Evolutionary conservation across 2,888 invertebrate genomes (phyloP).

Genomic region (Tachina fera): DNA sequence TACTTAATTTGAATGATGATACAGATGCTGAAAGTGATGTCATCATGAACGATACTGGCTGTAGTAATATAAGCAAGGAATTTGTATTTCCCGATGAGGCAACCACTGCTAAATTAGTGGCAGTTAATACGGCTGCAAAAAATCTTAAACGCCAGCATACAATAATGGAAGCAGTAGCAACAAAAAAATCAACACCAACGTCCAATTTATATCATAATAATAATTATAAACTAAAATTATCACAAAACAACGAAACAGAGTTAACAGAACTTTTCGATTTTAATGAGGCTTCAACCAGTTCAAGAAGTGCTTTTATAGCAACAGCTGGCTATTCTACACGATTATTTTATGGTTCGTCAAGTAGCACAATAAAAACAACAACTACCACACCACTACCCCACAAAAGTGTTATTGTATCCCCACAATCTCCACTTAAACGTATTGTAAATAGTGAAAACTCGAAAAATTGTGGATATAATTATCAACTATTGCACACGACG

Average conservation of each 20-base stretch:
- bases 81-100: conserved; percentile 81
- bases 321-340: conserved; percentile 75
- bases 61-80: conserved; percentile 74
- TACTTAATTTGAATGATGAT: conserved; percentile 79
- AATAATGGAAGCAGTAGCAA: conserved; percentile 12
- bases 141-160: conserved; percentile 79
- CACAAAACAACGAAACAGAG: conserved; percentile 64
- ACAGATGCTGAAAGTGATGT: conserved; percentile 78
- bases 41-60: conserved; percentile 68
- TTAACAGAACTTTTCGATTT: conserved; percentile 59
- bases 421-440: conserved; percentile 58
- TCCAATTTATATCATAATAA: conserved; percentile 40
- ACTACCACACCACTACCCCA: conserved; percentile 48
- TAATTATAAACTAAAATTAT: conserved; percentile 28
- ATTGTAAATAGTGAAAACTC: conserved; percentile 49
- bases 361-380: conserved; percentile 15
- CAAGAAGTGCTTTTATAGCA: conserved; percentile 66
- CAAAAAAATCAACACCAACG: conserved; percentile 43
- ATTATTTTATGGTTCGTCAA: conserved; percentile 76
- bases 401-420: conserved; percentile 68
- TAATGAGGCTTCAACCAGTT: conserved; percentile 68
- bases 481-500: conserved; percentile 66
- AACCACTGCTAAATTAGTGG: conserved; percentile 81
- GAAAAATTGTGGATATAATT: conserved; percentile 30
- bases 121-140: conserved; percentile 79